phyloP scores from a whole-genome alignment of 2,113 vertebrate species.

The Cebidichthys violaceus region DNA sequence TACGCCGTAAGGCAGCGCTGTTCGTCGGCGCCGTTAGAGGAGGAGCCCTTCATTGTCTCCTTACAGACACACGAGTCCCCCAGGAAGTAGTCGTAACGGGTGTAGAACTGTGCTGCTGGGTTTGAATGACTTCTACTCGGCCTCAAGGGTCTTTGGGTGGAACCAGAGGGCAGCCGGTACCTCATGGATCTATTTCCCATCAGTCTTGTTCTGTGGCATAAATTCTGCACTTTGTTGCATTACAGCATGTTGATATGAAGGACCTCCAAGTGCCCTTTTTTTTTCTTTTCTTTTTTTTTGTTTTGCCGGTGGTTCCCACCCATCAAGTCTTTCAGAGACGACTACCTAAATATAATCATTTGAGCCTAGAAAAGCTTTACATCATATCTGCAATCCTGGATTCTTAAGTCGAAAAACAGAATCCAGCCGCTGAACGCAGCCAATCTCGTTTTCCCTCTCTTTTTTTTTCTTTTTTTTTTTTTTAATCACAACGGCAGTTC shows the following conservation, averaged over 20 bases:
- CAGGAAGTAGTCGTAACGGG: conserved; percentile 2
- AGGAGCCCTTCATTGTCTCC: not conserved
- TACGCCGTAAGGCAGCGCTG: not conserved
- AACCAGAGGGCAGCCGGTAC: conserved; percentile 7
- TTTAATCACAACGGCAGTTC: conserved; percentile 39
- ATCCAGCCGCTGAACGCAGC: conserved; percentile 33
- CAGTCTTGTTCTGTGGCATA: conserved; percentile 39
- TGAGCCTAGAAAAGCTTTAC: conserved; percentile 71
- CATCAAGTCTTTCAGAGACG: conserved; percentile 30
- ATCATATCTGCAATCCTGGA: conserved; percentile 51
- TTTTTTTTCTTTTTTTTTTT: no score
- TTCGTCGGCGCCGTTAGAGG: not conserved
- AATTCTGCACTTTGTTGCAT: conserved; percentile 57
- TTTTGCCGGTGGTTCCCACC: conserved; percentile 47
- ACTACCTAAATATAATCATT: conserved; percentile 55
- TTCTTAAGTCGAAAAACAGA: conserved; percentile 38
- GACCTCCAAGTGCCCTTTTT: conserved; percentile 30
- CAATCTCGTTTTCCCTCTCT: conserved; percentile 8
- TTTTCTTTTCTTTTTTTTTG: no score
- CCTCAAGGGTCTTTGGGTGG: conserved; percentile 1
- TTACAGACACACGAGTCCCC: not conserved
- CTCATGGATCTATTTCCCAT: conserved; percentile 12
- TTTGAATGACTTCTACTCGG: not conserved
- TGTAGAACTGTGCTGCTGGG: conserved; percentile 19
- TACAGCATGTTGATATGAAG: conserved; percentile 51